Evolutionary conservation across 1,140 invertebrate species (phyloP), one percentile per base, ranked within the genome.

Genomic region (Drosophila ficusphila): DNA sequence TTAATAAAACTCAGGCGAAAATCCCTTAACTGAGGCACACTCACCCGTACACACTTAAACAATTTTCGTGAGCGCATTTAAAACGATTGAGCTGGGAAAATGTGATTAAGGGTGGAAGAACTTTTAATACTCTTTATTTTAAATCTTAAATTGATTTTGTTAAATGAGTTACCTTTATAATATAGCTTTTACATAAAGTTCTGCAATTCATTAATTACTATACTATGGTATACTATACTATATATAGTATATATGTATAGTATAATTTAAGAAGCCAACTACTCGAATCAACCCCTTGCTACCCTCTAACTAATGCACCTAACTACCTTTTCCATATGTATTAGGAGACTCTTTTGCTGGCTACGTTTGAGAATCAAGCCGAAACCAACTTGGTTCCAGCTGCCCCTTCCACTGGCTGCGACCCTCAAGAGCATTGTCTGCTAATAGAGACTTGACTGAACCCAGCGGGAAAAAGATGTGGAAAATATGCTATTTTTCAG

Each of bases 381-480:
- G 34, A 68, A 67, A 53, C 47, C 39, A 58, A 54, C 27, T 16
- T 33, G 21, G 19, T 33, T 51, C 27, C 47, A 21, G 39, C 38
- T 21, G 3, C 33, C 31, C 46, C 46, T 21, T 12, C 29, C 33
- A 12, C 4, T 16, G 19, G 11, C 12, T 31, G 18, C 11, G 62
- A 33, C 33, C 34, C 64, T 61, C 53, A 12, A 73, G 70, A 68
- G 68, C 77, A 88, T 88, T 88, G 82, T 86, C 82, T 86, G 74
- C 86, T 90, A 90, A 90, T 90, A 86, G 86, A 90, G 86, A 90
- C 86, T 90, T 82, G 86, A 89, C 67, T 90, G 61, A 81, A n/a
- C n/a, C n/a, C n/a, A n/a, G n/a, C n/a, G n/a, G n/a, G n/a, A n/a
- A n/a, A n/a, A n/a, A n/a, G n/a, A n/a, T n/a, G n/a, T n/a, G n/a